Evolutionary conservation across 2,797 vertebrate genomes (phyloP), one percentile per base, ranked within the genome.

Genomic region (Dallia pectoralis): DNA sequence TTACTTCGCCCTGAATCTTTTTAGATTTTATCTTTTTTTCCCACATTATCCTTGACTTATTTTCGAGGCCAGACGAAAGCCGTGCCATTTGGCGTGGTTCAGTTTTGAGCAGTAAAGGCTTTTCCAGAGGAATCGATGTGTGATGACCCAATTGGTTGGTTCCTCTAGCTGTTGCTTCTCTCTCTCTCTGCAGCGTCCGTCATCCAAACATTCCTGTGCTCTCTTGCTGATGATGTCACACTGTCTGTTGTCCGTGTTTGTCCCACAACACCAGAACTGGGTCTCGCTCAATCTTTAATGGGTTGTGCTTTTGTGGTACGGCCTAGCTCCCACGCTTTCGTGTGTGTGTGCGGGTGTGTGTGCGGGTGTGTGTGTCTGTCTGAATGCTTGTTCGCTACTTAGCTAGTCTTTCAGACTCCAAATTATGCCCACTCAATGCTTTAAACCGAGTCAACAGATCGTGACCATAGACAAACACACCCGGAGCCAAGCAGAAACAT

Each of bases 151-250:
- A 44, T 9, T 44, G 40, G 3, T 44, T 44, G 40, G 40, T 44
- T 44, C 12, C 40, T 9, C 1, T 8, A 3, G 40, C 40, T 44
- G 12, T 8, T 44, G 40, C 6, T 44, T 44, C 69, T 77, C 77
- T 74, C 47, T 72, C 78, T 74, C 79, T 81, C 81, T 56, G 30
- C 71, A 73, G 84, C 67, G 61, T 29, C 29, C 36, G 78, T 84
- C 79, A 68, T 15, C 67, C 67, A 14, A 12, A 44, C 75, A 32
- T 79, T 70, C 68, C 59, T 68, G 62, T 29, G 77, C 79, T 76
- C 78, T 73, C 78, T 82, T 79, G 81, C 51, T 61, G 84, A 88
- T 82, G 87, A 88, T 82, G 87, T 87, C 84, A 88, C 81, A 59
- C 53, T 4, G 53, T 25, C 53, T 27, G 53, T 59, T 77, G 47